These are phyloP conservation scores for Hydractinia symbiolongicarpus DNA, from an alignment of 30 jellyfish, hydroid and myxozoan genomes.

Conservation along the genomic window DNA sequence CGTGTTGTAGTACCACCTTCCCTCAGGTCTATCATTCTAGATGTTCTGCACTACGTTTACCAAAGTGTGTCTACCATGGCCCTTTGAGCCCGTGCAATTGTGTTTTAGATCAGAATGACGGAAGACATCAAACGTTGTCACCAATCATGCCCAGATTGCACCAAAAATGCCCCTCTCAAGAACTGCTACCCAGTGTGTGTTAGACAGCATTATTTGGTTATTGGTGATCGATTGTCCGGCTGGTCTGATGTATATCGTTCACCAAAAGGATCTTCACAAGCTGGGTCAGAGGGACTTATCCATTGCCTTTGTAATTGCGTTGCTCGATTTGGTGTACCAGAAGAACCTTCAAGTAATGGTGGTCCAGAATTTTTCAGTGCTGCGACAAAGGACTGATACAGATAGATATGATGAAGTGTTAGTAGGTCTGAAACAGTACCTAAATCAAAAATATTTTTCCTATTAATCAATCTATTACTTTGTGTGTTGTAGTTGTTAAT, in stretches of 20 bases:
- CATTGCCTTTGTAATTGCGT: conserved; percentile 1
- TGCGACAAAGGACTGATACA: no score
- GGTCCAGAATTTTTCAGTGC: no score
- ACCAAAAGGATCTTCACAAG: not conserved
- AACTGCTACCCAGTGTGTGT: not conserved
- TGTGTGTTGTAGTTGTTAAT: no score
- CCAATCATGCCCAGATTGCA: not conserved
- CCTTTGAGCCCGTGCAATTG: not conserved
- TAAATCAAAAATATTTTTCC: no score
- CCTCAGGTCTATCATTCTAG: not conserved
- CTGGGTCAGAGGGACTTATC: conserved; percentile 11
- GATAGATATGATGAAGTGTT: no score
- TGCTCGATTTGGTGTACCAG: conserved; percentile 7
- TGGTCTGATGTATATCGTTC: conserved; percentile 5
- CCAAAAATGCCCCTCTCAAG: not conserved
- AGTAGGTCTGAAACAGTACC: no score
- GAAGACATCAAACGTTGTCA: not conserved
- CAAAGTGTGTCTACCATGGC: conserved; percentile 18
- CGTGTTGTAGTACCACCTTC: conserved; percentile 17
- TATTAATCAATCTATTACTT: no score
- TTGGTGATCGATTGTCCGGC: conserved; percentile 15
- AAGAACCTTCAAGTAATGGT: no score
- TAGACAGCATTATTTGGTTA: conserved; percentile 7
- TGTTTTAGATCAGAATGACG: conserved; percentile 18
- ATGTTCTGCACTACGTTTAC: conserved; percentile 1